phyloP scores from a whole-genome alignment of 2,797 vertebrate species.

The Chanos chanos region DNA sequence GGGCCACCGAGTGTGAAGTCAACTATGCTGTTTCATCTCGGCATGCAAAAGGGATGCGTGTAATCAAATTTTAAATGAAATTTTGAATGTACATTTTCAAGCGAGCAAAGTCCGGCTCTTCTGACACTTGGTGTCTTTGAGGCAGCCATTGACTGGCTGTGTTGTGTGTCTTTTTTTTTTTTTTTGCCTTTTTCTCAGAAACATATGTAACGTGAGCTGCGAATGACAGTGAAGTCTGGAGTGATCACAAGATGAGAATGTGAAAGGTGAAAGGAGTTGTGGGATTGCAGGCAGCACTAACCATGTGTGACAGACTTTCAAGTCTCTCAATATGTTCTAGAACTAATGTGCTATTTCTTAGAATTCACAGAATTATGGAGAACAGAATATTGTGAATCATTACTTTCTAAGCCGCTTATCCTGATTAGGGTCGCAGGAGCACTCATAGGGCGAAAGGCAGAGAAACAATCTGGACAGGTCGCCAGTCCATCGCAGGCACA shows the following conservation, averaged over 20 bases:
- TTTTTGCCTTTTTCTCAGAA: constrained; percentile 25
- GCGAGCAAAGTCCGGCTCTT: constrained; percentile 51
- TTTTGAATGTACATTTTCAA: constrained; percentile 57
- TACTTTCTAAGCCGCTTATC: no score
- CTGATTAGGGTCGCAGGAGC: no score
- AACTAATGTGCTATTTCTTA: constrained; percentile 16
- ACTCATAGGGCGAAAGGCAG: no score
- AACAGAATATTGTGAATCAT: no score
- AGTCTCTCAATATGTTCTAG: constrained; percentile 5
- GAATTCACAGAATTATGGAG: no score
- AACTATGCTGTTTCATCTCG: constrained; percentile 59
- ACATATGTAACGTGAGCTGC: constrained; percentile 31
- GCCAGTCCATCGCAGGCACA: no score
- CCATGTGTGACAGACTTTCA: constrained; percentile 21
- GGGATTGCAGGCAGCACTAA: constrained; percentile 30
- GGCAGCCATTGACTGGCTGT: constrained; percentile 21
- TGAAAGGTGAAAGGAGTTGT: constrained; percentile 25
- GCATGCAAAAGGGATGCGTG: constrained; percentile 45
- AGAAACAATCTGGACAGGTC: no score
- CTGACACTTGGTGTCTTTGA: constrained; percentile 50
- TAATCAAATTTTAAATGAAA: constrained; percentile 62
- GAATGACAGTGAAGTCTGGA: constrained; percentile 40
- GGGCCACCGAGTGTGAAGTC: constrained; percentile 47
- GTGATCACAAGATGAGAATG: constrained; percentile 39
- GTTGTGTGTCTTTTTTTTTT: constrained; percentile 21